Conservation (phyloP, 2,888 invertebrate genomes). For the Boloria euphrosyne region DNA sequence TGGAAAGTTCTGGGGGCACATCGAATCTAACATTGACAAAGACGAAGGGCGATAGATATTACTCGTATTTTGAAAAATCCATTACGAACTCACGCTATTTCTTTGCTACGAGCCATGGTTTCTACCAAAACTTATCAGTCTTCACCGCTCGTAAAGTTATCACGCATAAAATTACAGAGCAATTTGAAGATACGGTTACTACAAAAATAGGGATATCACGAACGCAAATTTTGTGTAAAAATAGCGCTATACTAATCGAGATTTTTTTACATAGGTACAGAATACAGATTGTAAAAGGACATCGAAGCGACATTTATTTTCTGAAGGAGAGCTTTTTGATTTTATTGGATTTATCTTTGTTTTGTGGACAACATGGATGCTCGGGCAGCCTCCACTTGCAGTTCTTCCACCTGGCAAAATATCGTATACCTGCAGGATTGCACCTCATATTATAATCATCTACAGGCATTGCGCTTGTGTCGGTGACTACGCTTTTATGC, state of each 20-base stretch:
- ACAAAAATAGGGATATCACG: slow-evolving; percentile 55
- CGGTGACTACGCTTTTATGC: slow-evolving; percentile 59
- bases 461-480: slow-evolving; percentile 71
- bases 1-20: slow-evolving; percentile 70
- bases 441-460: slow-evolving; percentile 81
- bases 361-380: slow-evolving; percentile 85
- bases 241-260: slow-evolving; percentile 74
- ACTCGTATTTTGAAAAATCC: slow-evolving; percentile 59
- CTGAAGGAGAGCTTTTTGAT: slow-evolving; percentile 77
- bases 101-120: slow-evolving; percentile 69
- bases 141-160: slow-evolving; percentile 78
- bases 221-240: slow-evolving; percentile 72
- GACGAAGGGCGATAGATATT: slow-evolving; percentile 64
- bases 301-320: slow-evolving; percentile 76
- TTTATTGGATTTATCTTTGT: slow-evolving; percentile 81
- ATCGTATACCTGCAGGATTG: slow-evolving; percentile 88
- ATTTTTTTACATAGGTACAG: slow-evolving; percentile 73
- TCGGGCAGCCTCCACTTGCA: slow-evolving; percentile 89
- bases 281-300: slow-evolving; percentile 66
- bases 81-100: slow-evolving; percentile 63
- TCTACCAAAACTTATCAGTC: slow-evolving; percentile 79
- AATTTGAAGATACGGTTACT: slow-evolving; percentile 68
- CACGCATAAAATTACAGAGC: slow-evolving; percentile 71
- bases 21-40: slow-evolving; percentile 76
- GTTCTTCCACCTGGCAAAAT: slow-evolving; percentile 93